Evolutionary conservation across 2,797 vertebrate species (phyloP).

Genomic region (Malacoraja senta): DNA sequence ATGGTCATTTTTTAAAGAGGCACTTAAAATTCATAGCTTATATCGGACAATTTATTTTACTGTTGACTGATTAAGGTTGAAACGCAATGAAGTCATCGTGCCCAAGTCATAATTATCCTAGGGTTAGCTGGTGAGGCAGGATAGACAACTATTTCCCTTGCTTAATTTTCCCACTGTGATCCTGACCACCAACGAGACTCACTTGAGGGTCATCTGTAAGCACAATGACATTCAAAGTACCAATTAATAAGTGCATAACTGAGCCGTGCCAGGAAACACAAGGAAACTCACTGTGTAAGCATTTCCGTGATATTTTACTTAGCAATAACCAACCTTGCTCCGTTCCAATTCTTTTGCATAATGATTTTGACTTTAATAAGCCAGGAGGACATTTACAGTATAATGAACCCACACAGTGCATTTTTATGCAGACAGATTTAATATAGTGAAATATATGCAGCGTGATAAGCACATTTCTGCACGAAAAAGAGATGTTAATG

Average conservation of each 20-base stretch:
- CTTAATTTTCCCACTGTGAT: neutral
- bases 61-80: neutral
- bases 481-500: neutral
- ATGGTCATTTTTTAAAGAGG: neutral
- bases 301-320: slow-evolving; percentile 1
- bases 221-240: neutral
- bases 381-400: neutral
- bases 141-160: neutral
- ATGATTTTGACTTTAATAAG: neutral
- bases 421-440: neutral
- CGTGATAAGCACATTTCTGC: neutral
- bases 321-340: neutral
- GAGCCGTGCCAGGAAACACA: neutral
- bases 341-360: neutral
- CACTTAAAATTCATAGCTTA: slow-evolving; percentile 32
- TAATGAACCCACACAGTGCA: neutral
- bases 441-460: slow-evolving; percentile 7
- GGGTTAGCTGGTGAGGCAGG: neutral
- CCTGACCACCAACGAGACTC: neutral
- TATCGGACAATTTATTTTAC: slow-evolving; percentile 15
- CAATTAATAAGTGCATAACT: neutral
- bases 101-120: neutral
- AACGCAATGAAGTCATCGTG: neutral
- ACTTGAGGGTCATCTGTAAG: neutral
- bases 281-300: neutral